phyloP scores from a whole-genome alignment of 2,797 vertebrate genomes.

The Cheirogaleus major region DNA sequence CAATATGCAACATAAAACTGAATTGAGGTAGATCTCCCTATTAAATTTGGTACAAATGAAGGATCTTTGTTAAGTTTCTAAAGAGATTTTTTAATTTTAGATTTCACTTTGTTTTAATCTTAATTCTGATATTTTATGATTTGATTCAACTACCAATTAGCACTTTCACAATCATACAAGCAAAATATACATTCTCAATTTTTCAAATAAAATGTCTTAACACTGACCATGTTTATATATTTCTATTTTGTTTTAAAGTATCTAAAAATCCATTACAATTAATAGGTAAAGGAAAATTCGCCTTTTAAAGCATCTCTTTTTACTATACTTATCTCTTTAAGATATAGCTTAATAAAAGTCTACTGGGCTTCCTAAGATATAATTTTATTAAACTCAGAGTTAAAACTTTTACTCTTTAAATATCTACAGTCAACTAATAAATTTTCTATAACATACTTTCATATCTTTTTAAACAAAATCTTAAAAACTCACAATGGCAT shows the following conservation, averaged over 20 bases:
- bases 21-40: neutral
- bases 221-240: neutral
- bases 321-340: constrained; percentile 37
- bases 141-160: neutral
- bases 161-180: neutral
- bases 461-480: constrained; percentile 72
- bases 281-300: constrained; percentile 42
- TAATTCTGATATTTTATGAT: constrained; percentile 6
- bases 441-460: constrained; percentile 68
- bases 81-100: neutral
- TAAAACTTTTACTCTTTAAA: constrained; percentile 47
- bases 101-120: constrained; percentile 33
- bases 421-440: constrained; percentile 50
- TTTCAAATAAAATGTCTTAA: constrained; percentile 15
- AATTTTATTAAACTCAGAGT: constrained; percentile 61
- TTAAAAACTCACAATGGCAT: constrained; percentile 47
- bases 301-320: constrained; percentile 13
- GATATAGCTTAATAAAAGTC: constrained; percentile 26
- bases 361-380: constrained; percentile 39
- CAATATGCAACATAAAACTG: neutral
- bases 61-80: neutral
- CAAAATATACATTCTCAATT: constrained; percentile 1
- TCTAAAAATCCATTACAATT: neutral
- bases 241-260: constrained; percentile 25
- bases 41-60: neutral